Evolutionary conservation across 2,888 invertebrate species (phyloP), one percentile per base, ranked within the genome.

Genomic region (Endomychus coccineus): DNA sequence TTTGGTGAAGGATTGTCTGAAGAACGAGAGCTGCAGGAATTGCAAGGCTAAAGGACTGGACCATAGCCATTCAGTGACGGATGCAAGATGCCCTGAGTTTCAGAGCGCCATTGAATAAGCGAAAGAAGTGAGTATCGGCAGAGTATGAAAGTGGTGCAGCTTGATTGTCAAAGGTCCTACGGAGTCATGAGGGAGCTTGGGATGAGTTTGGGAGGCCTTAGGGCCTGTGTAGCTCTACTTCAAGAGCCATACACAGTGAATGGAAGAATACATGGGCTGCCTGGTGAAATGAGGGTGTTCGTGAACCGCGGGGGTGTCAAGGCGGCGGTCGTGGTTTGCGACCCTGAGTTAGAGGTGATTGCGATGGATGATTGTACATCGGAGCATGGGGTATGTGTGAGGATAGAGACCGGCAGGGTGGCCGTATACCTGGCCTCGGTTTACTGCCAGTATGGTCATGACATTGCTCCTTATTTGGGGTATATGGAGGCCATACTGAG

Each of bases 401-500:
- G 44, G 42, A 1, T 47, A n/a, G 43, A 43, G 3, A 43, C 41
- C 1, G 25, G 10, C 2, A 34, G 34, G 9, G 44, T 45, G 0
- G 45, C 37, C 2, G 3, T 42, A 16, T 46, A 34, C 19, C 34
- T 48, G 0, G 39, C 36, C 2, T 43, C 47, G 0, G 15, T 51
- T 1, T 50, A 50, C 11, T 50, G 44, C 3, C 13, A 23, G 30
- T 40, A 23, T 22, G 37, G 38, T 1, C 3, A 14, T 3, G 23
- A 34, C 0, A 22, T 42, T 10, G 30, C 6, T 7, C 27, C 27
- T 24, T 32, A 14, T 11, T 6, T 44, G 2, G 32, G 16, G 4
- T 40, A 33, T 17, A 4, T 44, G 32, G 39, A 39, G 1, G 7
- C 23, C 5, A 24, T 46, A 10, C 4, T 37, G 1, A 9, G 3